Evolutionary conservation across 2,888 invertebrate genomes (phyloP).

Genomic region (Periphyllus acericola): DNA sequence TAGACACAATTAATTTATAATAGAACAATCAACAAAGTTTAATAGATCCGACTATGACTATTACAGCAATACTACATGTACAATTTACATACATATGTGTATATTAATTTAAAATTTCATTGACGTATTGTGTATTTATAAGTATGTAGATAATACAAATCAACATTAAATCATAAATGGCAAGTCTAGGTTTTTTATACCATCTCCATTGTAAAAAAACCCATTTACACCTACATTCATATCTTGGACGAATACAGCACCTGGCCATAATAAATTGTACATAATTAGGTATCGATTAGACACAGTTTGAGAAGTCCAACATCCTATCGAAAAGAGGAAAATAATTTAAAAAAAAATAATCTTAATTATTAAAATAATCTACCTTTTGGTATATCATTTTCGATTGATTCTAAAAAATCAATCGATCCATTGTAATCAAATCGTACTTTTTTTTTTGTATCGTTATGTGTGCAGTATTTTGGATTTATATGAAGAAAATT

Average conservation of each 20-base stretch:
- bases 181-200: conserved; percentile 46
- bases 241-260: conserved; percentile 35
- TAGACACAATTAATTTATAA: no score
- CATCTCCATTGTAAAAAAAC: conserved; percentile 52
- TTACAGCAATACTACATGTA: no score
- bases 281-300: conserved; percentile 38
- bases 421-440: conserved; percentile 83
- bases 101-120: no score
- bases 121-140: no score
- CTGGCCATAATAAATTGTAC: conserved; percentile 39
- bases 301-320: conserved; percentile 26
- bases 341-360: background rate
- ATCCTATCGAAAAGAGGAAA: background rate
- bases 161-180: conserved; percentile 42
- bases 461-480: background rate
- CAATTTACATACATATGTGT: no score
- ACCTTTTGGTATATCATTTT: conserved; percentile 79
- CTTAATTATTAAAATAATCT: background rate
- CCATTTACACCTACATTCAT: conserved; percentile 41
- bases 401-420: conserved; percentile 86
- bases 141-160: background rate
- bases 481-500: conserved; percentile 33
- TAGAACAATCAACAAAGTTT: no score
- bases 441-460: background rate
- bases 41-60: no score